Evolutionary conservation across 1,140 invertebrate genomes (phyloP).

Genomic region (Melitaea cinxia): DNA sequence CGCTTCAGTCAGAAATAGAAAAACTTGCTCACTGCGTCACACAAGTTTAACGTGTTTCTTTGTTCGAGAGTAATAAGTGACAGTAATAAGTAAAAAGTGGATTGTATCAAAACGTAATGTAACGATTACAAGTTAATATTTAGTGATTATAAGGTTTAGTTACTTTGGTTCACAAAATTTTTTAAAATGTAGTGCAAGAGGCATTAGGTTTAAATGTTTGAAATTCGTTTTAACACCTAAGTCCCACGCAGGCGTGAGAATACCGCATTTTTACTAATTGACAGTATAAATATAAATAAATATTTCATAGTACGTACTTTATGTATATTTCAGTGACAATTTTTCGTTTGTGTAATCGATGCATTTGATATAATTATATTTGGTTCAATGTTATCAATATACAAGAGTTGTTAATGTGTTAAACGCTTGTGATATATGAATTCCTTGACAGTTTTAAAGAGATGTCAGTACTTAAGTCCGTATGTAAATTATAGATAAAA

Average conservation of each 20-base stretch:
- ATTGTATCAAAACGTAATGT: neutral
- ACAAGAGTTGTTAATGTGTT: slow-evolving; percentile 10
- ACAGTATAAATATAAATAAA: too few relatives aligned
- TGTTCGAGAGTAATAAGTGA: neutral
- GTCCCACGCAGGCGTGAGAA: slow-evolving; percentile 6
- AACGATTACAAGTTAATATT: neutral
- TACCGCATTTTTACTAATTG: slow-evolving; percentile 2
- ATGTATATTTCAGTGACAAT: neutral
- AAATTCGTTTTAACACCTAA: neutral
- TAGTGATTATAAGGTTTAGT: neutral
- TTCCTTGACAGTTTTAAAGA: slow-evolving; percentile 25
- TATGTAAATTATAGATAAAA: slow-evolving; percentile 28
- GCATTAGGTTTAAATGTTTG: neutral
- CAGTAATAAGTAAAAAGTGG: neutral
- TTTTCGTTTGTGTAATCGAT: neutral
- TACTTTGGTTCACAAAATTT: neutral
- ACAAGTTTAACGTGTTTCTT: slow-evolving; percentile 73
- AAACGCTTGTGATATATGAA: slow-evolving; percentile 33
- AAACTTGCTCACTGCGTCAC: slow-evolving; percentile 84
- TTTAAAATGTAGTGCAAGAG: neutral
- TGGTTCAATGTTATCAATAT: neutral
- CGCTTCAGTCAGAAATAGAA: slow-evolving; percentile 83
- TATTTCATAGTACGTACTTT: too few relatives aligned
- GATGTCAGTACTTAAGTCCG: slow-evolving; percentile 29
- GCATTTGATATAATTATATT: neutral